A percentile compares a stretch with the other conserved stretches of the same genome.
Evolutionary conservation across 2,113 vertebrate species (phyloP).

Genomic region (Dolichallabes microphthalmus): DNA sequence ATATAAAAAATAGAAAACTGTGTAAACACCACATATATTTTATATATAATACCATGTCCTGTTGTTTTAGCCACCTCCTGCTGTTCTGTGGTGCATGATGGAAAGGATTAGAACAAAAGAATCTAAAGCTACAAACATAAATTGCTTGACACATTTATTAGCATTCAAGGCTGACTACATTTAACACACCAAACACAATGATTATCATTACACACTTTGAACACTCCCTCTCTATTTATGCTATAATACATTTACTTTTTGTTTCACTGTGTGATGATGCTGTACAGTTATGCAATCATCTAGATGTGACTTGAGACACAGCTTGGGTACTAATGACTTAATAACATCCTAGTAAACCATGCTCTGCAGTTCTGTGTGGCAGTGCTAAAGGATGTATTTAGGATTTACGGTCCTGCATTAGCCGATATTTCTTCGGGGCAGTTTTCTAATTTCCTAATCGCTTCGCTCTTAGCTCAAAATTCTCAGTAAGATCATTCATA

Average conservation of each 20-base stretch:
- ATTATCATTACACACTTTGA: neutral
- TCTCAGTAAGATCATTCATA: neutral
- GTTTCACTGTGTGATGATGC: neutral
- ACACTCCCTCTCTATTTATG: neutral
- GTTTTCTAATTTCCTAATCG: conserved; percentile 7
- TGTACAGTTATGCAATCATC: neutral
- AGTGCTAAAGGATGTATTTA: conserved; percentile 4
- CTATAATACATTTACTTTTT: neutral
- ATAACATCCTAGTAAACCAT: neutral
- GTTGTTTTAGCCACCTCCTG: neutral
- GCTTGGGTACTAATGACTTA: conserved; percentile 25
- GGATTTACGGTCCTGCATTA: neutral
- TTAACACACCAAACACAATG: neutral
- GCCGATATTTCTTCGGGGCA: conserved; percentile 2
- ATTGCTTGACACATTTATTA: neutral
- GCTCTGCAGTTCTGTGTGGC: neutral
- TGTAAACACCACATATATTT: too few species aligned
- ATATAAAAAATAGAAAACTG: too few species aligned
- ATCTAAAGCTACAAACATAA: neutral
- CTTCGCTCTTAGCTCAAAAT: conserved; percentile 1
- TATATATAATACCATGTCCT: neutral
- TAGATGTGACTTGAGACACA: neutral
- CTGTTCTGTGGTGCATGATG: neutral
- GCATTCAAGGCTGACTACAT: neutral
- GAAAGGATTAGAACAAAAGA: neutral